A percentile compares a stretch with the other conserved stretches of the same genome.
These are phyloP conservation scores for Poeciliopsis presidionis DNA, from an alignment of 2,797 vertebrate species.

Conservation along the genomic window DNA sequence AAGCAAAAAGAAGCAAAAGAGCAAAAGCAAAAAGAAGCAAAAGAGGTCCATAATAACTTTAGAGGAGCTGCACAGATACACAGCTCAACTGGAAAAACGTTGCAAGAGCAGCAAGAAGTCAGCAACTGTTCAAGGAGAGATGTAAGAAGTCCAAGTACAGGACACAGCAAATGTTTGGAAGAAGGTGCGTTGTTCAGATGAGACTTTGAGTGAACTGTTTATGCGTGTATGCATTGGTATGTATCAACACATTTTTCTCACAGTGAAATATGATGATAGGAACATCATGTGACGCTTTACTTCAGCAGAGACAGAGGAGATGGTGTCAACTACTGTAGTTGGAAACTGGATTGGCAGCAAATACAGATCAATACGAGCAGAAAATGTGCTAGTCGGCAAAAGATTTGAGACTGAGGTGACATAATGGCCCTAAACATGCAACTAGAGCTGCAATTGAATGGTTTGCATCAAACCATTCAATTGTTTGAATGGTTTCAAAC, in stretches of 20 bases:
- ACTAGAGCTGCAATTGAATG: no score
- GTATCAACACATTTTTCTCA: neutral
- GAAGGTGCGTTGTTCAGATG: neutral
- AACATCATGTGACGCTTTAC: neutral
- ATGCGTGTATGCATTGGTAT: neutral
- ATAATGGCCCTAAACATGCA: neutral
- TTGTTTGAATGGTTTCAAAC: no score
- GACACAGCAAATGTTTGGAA: neutral
- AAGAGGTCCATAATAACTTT: neutral
- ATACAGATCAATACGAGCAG: neutral
- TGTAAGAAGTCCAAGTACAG: neutral
- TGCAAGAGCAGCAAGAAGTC: neutral
- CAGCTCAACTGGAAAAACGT: neutral
- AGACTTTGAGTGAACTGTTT: neutral
- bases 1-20: neutral
- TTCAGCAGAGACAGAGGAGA: neutral
- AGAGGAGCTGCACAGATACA: neutral
- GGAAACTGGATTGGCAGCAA: neutral
- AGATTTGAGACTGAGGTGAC: neutral
- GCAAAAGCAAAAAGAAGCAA: neutral
- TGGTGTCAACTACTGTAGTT: neutral
- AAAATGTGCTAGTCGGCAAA: neutral
- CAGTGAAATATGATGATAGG: neutral
- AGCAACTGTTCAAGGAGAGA: neutral
- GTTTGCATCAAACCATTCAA: neutral